These are phyloP conservation scores for Ophioninae sp. DNA, from an alignment of 2,888 invertebrate species.

Conservation along the genomic window DNA sequence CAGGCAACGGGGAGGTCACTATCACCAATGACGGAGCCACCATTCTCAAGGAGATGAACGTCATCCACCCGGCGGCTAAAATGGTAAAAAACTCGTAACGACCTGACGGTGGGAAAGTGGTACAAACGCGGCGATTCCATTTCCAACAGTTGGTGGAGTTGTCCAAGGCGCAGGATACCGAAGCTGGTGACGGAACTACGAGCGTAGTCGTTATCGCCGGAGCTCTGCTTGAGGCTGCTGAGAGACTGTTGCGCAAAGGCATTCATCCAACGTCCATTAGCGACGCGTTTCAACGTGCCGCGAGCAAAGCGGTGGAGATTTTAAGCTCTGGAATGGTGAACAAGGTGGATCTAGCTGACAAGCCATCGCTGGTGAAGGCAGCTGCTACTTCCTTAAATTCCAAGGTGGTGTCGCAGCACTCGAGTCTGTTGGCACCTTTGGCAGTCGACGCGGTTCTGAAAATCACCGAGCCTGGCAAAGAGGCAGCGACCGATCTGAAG, in stretches of 20 bases:
- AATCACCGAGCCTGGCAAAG: slow-evolving; percentile 88
- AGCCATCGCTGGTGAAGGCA: slow-evolving; percentile 93
- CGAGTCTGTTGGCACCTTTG: slow-evolving; percentile 96
- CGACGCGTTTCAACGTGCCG: slow-evolving; percentile 96
- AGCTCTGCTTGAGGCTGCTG: slow-evolving; percentile 95
- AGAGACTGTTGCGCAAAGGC: slow-evolving; percentile 94
- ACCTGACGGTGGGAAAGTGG: background rate
- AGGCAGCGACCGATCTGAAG: slow-evolving; percentile 92
- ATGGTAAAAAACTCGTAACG: slow-evolving; percentile 85
- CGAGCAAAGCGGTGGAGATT: slow-evolving; percentile 89
- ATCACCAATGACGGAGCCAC: slow-evolving; percentile 99
- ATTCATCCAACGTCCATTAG: slow-evolving; percentile 99
- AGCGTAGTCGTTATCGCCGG: slow-evolving; percentile 99
- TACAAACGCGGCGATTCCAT: slow-evolving; percentile 20
- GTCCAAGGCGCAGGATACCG: slow-evolving; percentile 98
- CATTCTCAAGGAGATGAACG: slow-evolving; percentile 99
- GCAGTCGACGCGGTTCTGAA: slow-evolving; percentile 98
- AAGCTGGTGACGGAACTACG: slow-evolving; percentile 99
- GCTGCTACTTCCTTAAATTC: slow-evolving; percentile 99
- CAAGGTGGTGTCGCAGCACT: slow-evolving; percentile 99
- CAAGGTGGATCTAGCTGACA: slow-evolving; percentile 92
- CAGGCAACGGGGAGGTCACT: slow-evolving; percentile 98
- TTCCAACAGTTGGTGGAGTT: slow-evolving; percentile 94
- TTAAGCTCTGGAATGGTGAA: slow-evolving; percentile 90
- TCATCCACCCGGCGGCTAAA: slow-evolving; percentile 98